Base-by-base conservation (phyloP, 2,888 invertebrate species). In the Crocallis elinguaria region DNA sequence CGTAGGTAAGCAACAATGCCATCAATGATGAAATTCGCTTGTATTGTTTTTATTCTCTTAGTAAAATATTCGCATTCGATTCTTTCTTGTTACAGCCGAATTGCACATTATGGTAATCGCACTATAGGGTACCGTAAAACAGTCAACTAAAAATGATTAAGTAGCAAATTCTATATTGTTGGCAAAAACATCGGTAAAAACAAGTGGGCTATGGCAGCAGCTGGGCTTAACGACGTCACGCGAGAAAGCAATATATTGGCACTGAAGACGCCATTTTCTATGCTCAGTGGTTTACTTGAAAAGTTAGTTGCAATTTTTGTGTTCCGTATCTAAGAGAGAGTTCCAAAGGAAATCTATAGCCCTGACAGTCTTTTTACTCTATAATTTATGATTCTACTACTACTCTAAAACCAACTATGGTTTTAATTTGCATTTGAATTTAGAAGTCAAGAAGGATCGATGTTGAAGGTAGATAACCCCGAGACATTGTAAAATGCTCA, bases 231-330 rank as follows among this genome's bases (percentile, higher is more conserved):
- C 88, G 89, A 90, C 84, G 73, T 83, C 89, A 90, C 88, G 88
- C 87, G 83, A 88, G 82, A 77, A 84, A 83, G 86, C 87, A 84
- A 90, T 90, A 90, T 89, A 88, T 88, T 79, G 88, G 82, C 73
- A 77, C 71, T 71, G 77, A 85, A 88, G 86, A 87, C 79, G 84
- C 84, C 81, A 81, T 86, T 82, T 83, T 78, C 78, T 69, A 74
- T 77, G 74, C 71, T 73, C 67, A 69, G 50, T 36, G 55, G 60
- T 48, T 33, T 45, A 23, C 39, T 41, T 17, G 7, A 27, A 21
- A 44, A 48, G 32, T 52, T 37, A 30, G 16, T 19, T 36, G 44
- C 41, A 42, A 17, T 41, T 41, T 43, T 35, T 36, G 23, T 32
- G 36, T 27, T 57, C 33, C 5, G 19, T 4, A 19, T 4, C 6